Percentiles rank a stretch among this genome's conserved stretches.
Evolutionary conservation across 2,888 invertebrate species (phyloP).

Genomic region (Polydrusus pterygomalis): DNA sequence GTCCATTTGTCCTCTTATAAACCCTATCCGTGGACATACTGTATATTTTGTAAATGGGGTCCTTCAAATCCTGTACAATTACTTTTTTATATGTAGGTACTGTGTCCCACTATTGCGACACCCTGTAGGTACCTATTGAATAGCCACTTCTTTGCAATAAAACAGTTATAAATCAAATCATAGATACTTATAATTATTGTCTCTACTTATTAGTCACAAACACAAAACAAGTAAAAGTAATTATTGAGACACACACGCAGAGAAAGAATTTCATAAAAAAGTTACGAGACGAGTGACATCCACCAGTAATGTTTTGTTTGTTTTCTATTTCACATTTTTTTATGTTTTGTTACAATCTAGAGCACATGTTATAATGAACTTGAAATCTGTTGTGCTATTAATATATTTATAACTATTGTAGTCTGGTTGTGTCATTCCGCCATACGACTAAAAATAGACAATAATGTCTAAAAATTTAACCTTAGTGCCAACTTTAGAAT

Average conservation of each 20-base stretch:
- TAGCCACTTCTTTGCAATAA: constrained; percentile 6
- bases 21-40: too few species aligned
- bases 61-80: too few species aligned
- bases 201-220: constrained; percentile 20
- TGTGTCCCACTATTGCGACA: too few species aligned
- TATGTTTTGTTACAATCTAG: constrained; percentile 50
- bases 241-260: constrained; percentile 48
- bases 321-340: constrained; percentile 57
- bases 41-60: too few species aligned
- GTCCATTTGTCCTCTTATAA: too few species aligned
- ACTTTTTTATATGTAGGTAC: too few species aligned
- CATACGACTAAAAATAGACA: constrained; percentile 46
- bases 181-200: constrained; percentile 5
- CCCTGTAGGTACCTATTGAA: too few species aligned
- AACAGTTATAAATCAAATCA: constrained; percentile 8
- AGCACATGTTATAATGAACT: constrained; percentile 55
- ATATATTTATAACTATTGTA: constrained; percentile 55
- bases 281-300: constrained; percentile 59
- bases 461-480: constrained; percentile 18
- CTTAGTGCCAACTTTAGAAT: constrained; percentile 10
- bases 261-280: constrained; percentile 58
- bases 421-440: constrained; percentile 48
- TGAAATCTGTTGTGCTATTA: constrained; percentile 55
- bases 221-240: constrained; percentile 40
- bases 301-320: constrained; percentile 58